These are phyloP conservation scores for Agonopterix subpropinquella DNA, from an alignment of 2,888 invertebrate genomes.

Conservation along the genomic window DNA sequence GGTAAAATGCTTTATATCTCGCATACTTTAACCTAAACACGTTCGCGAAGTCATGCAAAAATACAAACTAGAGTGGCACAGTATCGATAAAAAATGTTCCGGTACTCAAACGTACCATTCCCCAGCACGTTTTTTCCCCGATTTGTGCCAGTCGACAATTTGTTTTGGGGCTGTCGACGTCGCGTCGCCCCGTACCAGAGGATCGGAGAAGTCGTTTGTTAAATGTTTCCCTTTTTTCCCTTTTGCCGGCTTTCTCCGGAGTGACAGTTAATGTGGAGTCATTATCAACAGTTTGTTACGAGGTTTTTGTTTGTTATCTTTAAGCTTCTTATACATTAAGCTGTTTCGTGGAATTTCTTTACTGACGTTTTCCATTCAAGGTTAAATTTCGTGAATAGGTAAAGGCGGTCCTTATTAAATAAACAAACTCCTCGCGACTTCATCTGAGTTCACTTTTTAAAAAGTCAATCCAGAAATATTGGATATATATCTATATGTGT, in stretches of 20 bases:
- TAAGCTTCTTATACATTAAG: slow-evolving; percentile 2
- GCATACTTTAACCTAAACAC: background rate
- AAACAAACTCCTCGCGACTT: no score
- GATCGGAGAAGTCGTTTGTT: slow-evolving; percentile 9
- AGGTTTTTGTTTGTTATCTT: slow-evolving; percentile 6
- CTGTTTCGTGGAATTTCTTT: background rate
- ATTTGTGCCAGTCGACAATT: slow-evolving; percentile 13
- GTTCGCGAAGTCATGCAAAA: background rate
- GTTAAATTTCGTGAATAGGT: no score
- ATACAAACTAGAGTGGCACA: background rate
- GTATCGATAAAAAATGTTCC: background rate
- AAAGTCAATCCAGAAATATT: no score
- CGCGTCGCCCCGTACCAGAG: slow-evolving; percentile 2
- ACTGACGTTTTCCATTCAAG: no score
- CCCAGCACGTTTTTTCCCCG: slow-evolving; percentile 6
- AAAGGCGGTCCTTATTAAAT: no score
- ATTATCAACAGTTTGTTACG: slow-evolving; percentile 11
- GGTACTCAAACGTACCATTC: background rate
- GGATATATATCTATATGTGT: no score
- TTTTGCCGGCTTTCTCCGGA: background rate
- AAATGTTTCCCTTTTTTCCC: slow-evolving; percentile 4
- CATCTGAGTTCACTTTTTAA: no score
- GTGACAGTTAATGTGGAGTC: slow-evolving; percentile 10
- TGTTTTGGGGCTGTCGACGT: slow-evolving; percentile 12
- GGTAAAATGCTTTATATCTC: no score